Percentiles rank a stretch among this genome's conserved stretches.
These are phyloP conservation scores for Cryptoblepharus egeriae DNA, from an alignment of 2,797 vertebrate genomes.

Conservation along the genomic window DNA sequence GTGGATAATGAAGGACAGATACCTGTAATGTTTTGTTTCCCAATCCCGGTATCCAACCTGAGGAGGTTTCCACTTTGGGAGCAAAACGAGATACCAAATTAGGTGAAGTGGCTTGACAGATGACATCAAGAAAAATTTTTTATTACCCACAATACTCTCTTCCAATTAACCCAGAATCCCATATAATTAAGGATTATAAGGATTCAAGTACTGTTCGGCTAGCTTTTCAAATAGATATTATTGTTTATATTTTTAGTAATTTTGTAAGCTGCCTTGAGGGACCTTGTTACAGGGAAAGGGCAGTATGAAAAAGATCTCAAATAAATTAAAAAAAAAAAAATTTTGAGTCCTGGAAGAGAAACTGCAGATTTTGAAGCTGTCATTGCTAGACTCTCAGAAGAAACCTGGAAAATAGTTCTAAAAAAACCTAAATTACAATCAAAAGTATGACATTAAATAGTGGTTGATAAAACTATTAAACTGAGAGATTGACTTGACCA, in stretches of 20 bases:
- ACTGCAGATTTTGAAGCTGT: background rate
- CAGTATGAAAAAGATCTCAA: background rate
- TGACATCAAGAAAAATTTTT: background rate
- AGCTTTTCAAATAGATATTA: background rate
- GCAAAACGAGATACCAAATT: background rate
- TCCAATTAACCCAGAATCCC: background rate
- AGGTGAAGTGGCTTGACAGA: background rate
- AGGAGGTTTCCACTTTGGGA: too few species aligned
- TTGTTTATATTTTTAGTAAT: background rate
- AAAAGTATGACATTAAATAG: slow-evolving; percentile 2
- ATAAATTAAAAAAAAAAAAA: too few species aligned
- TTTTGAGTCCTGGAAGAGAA: background rate
- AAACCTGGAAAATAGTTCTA: background rate
- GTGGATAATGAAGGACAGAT: too few species aligned
- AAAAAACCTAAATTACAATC: background rate
- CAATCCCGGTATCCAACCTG: background rate
- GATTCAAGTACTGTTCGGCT: background rate
- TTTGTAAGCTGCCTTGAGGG: background rate
- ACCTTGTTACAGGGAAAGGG: background rate
- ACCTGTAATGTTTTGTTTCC: background rate
- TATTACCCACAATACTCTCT: background rate
- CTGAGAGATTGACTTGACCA: background rate
- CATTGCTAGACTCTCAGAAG: background rate
- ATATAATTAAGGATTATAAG: background rate
- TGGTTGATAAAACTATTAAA: background rate